phyloP scores from a whole-genome alignment of 2,113 vertebrate genomes.

The Gila orcuttii region DNA sequence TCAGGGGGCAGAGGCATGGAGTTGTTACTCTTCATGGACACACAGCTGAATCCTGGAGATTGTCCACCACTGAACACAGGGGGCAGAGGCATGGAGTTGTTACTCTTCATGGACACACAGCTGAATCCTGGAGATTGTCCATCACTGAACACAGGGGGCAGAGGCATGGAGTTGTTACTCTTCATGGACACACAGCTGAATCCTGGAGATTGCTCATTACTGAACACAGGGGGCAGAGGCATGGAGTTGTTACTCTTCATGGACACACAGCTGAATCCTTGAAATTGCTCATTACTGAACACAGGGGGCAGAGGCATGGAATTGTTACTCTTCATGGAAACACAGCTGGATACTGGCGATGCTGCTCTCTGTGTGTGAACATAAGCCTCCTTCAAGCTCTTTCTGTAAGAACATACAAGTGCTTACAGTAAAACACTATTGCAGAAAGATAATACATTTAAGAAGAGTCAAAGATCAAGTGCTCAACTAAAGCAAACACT shows the following conservation, averaged over 20 bases:
- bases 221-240: background rate
- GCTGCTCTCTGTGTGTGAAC: background rate
- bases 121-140: background rate
- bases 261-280: background rate
- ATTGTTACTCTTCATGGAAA: background rate
- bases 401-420: no score
- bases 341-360: background rate
- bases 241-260: background rate
- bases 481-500: no score
- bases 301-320: background rate
- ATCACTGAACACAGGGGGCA: background rate
- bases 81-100: no score
- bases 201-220: background rate
- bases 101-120: no score
- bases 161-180: background rate
- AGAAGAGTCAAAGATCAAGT: no score
- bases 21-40: no score
- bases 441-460: no score
- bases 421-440: no score
- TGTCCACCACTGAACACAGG: no score
- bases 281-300: background rate
- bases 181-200: background rate
- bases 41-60: no score
- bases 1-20: no score
- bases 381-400: background rate